These are phyloP conservation scores for Microcebus tavaratra DNA, from an alignment of 2,113 vertebrate genomes.

Conservation along the genomic window DNA sequence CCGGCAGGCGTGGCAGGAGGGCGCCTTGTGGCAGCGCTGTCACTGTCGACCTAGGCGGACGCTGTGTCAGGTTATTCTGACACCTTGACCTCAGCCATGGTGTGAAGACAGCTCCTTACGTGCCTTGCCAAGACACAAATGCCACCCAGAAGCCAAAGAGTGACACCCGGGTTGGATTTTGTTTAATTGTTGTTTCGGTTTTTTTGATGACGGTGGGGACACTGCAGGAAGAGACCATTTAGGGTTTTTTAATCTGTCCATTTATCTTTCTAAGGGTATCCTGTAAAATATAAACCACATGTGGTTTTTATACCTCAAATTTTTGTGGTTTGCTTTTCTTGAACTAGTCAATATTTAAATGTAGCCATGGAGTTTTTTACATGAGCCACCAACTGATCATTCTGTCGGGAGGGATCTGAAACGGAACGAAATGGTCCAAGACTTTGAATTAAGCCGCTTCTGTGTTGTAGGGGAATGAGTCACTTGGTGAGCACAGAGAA, in stretches of 20 bases:
- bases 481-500: not conserved
- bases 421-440: constrained; percentile 17
- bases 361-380: constrained; percentile 63
- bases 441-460: constrained; percentile 42
- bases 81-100: not conserved
- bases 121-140: not conserved
- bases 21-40: not conserved
- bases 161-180: not conserved
- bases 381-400: constrained; percentile 18
- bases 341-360: constrained; percentile 66
- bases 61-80: not conserved
- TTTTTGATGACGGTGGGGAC: not conserved
- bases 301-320: constrained; percentile 41
- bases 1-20: not conserved
- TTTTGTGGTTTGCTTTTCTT: constrained; percentile 47
- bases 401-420: constrained; percentile 31
- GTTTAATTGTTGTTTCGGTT: not conserved
- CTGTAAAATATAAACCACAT: constrained; percentile 18
- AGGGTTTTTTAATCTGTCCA: not conserved
- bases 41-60: not conserved
- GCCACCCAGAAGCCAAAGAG: not conserved
- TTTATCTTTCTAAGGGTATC: constrained; percentile 30
- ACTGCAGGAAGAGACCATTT: not conserved
- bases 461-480: not conserved
- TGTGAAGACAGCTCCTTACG: not conserved